Base-by-base conservation (phyloP, 2,797 vertebrate genomes). In the Phrynocephalus vlangalii region DNA sequence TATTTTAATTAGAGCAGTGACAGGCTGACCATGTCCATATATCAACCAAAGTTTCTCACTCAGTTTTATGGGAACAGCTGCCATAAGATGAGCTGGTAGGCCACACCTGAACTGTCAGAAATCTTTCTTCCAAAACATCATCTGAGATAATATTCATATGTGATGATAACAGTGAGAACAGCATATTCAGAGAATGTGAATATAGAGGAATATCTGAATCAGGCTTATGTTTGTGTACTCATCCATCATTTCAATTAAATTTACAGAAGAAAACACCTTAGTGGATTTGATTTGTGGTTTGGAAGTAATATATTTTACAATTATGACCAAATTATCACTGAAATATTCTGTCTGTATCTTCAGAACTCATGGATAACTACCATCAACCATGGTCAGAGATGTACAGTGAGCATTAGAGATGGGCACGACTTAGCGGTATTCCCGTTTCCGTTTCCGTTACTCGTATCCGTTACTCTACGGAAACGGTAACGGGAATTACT, bases 1-100 rank as follows among this genome's bases (percentile, higher is more conserved):
- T 92, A 79, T 91, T 93, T 86, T 88, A 93, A 93, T 86, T 92
- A 93, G 24, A 88, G 92, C 93, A 95, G 91, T 88, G 90, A 93
- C 28, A 30, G 68, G 5, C 30, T 82, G 90, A 50, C 91, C 86
- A 0, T 0, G 67, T 52, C 20, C 70, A 67, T 79, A 85, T 68
- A 78, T 56, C 11, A 52, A 52, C n/a, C 48, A 15, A 76, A 86
- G 83, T 92, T 90, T 90, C 87, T 92, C 92, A 90, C 90, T 68
- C 66, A 48, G 91, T 90, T 90, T 84, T 75, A 68, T 89, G 10
- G 50, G 84, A 82, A 63, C 1, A 2, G 81, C 56, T 86, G 88
- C 84, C 84, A 92, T 91, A 92, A 75, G 84, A 76, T 86, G 76
- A 94, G 82, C 6, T 82, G 70, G 84, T 82, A 86, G 84, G 87